A percentile compares a stretch with the other conserved stretches of the same genome.
Conservation (phyloP, 1,140 invertebrate genomes). For the Solenopsis invicta region DNA sequence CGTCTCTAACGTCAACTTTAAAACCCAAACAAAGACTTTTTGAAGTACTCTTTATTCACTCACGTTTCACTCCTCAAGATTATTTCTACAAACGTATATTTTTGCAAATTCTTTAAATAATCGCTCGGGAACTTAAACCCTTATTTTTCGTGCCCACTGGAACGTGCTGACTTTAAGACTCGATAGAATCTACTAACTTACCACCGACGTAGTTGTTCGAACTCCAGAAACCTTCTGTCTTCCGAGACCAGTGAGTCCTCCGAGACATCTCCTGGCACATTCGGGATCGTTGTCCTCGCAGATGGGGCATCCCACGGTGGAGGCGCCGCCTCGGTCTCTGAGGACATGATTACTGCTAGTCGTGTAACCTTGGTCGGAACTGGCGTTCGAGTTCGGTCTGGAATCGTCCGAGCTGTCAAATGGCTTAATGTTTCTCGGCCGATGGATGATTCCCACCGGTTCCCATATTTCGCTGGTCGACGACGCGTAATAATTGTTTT, state of each 20-base stretch:
- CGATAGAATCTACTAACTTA: slow-evolving; percentile 74
- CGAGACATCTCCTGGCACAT: slow-evolving; percentile 79
- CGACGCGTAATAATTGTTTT: slow-evolving; percentile 91
- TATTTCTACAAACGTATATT: not conserved
- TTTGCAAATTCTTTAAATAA: not conserved
- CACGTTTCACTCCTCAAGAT: not conserved
- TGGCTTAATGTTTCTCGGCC: slow-evolving; percentile 83
- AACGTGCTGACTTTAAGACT: slow-evolving; percentile 1
- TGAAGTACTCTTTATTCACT: not conserved
- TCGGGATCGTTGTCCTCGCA: slow-evolving; percentile 81
- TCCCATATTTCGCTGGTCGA: slow-evolving; percentile 91
- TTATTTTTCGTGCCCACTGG: not conserved
- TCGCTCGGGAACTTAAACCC: not conserved
- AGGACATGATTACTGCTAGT: slow-evolving; percentile 83
- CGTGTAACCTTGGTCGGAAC: slow-evolving; percentile 86
- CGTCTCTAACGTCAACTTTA: not conserved
- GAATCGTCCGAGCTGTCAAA: slow-evolving; percentile 86
- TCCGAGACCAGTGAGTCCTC: slow-evolving; percentile 74
- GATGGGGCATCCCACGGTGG: slow-evolving; percentile 79
- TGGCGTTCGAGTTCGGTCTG: slow-evolving; percentile 85
- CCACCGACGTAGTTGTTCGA: slow-evolving; percentile 83
- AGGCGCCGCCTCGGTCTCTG: slow-evolving; percentile 78
- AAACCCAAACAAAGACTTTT: not conserved
- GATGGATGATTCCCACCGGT: slow-evolving; percentile 88
- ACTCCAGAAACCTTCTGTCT: slow-evolving; percentile 77